A percentile compares a stretch with the other conserved stretches of the same genome.
Evolutionary conservation across 2,888 invertebrate species (phyloP).

Genomic region (Cordilura impudica): DNA sequence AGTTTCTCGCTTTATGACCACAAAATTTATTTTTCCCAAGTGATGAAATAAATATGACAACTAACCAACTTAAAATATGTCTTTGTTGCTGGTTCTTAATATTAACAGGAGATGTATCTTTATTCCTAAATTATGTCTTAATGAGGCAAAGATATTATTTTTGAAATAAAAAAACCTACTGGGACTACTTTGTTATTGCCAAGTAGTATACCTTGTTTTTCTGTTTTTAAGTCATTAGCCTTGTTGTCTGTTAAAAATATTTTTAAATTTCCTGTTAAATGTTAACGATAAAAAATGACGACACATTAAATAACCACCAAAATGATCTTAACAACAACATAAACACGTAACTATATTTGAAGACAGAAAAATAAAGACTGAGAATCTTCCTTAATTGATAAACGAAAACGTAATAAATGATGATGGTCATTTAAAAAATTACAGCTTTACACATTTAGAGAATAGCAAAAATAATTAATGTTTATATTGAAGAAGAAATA

Average conservation of each 20-base stretch:
- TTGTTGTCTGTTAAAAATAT: neutral
- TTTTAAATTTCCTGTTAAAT: neutral
- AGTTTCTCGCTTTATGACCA: too few relatives aligned
- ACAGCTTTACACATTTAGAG: slow-evolving; percentile 19
- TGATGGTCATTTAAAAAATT: slow-evolving; percentile 47
- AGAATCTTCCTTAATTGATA: slow-evolving; percentile 3
- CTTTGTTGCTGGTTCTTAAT: too few relatives aligned
- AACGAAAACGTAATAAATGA: slow-evolving; percentile 5
- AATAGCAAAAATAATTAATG: neutral
- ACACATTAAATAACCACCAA: slow-evolving; percentile 30
- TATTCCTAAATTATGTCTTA: neutral
- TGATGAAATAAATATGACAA: too few relatives aligned
- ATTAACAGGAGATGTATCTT: too few relatives aligned
- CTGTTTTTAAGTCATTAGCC: neutral
- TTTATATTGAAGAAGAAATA: too few relatives aligned
- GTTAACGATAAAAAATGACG: slow-evolving; percentile 7
- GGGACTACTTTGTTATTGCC: neutral
- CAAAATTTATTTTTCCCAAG: too few relatives aligned
- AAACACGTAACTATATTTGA: slow-evolving; percentile 1
- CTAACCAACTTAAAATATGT: too few relatives aligned
- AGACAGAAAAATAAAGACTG: neutral
- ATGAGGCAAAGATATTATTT: neutral
- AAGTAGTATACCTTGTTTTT: too few relatives aligned
- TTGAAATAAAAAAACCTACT: neutral
- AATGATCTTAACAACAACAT: slow-evolving; percentile 31